Evolutionary conservation across 2,888 invertebrate genomes (phyloP), one percentile per base, ranked within the genome.

Genomic region (Andrena bucephala): DNA sequence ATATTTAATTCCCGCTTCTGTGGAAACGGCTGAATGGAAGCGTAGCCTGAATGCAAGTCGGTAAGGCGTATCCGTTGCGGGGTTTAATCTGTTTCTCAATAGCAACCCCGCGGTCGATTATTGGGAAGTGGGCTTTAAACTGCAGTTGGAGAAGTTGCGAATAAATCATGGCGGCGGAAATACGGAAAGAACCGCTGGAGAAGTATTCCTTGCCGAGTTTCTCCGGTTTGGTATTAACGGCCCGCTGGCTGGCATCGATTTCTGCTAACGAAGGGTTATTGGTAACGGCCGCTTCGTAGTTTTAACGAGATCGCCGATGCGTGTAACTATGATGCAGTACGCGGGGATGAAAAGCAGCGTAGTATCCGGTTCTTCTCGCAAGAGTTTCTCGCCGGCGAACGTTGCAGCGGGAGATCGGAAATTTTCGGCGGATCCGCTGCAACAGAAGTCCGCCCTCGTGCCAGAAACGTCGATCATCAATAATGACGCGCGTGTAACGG

Each of bases 61-160:
- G 59, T 42, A 24, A 62, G 60, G 69, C 31, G 6, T 69, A 69
- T 57, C 65, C 75, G 62, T 42, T 20, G 59, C 57, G 20, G 16
- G 36, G 36, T 77, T 71, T 66, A 60, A 77, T 77, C 77, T 66
- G 72, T 77, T 77, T 77, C 77, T 77, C 77, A 52, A 66, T 77
- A 77, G 71, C 48, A 10, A 27, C 1, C 24, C 29, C 52, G 31
- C 52, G 42, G 57, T 65, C 70, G 62, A 54, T 24, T 42, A 36
- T 42, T 69, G 54, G 52, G 52, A 24, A 10, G 20, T 20, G 33
- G 62, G 33, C 33, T n/a, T 65, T 65, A 48, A 29, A 65, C 13
- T 7, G 24, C 10, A 57, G 57, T 57, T 10, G 20, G 57, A 27
- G 24, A 27, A 10, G 57, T 57, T 57, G 8, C 57, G 27, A 57